phyloP scores from a whole-genome alignment of 1,140 invertebrate genomes.

The Ceratina japonica region DNA sequence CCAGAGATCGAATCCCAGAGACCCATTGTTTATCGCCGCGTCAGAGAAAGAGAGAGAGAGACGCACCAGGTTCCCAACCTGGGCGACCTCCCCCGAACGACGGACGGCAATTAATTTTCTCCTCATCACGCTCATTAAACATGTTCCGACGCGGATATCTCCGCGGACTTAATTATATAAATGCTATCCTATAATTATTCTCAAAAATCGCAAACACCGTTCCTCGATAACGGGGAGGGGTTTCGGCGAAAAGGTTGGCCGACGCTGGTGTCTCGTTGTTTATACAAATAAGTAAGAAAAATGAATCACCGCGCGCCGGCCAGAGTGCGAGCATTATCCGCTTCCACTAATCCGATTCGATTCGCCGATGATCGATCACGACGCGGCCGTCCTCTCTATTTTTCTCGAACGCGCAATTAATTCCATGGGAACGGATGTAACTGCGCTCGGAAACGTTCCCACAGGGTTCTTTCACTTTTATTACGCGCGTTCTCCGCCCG shows the following conservation, averaged over 20 bases:
- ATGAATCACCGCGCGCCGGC: background rate
- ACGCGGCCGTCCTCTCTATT: background rate
- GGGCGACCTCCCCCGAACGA: background rate
- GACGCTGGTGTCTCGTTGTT: too few relatives aligned
- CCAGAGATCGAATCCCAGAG: slow-evolving; percentile 1
- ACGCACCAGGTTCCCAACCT: background rate
- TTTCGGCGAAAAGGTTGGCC: too few relatives aligned
- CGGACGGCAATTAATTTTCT: background rate
- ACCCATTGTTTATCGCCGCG: slow-evolving; percentile 25
- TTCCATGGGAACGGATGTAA: background rate
- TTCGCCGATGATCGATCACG: slow-evolving; percentile 16
- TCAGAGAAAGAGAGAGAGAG: slow-evolving; percentile 9
- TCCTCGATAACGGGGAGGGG: too few relatives aligned
- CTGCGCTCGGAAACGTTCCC: background rate
- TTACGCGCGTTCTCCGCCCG: background rate
- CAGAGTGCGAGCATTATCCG: background rate
- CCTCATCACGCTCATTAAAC: too few relatives aligned
- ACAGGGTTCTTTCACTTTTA: background rate
- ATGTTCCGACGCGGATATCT: too few relatives aligned
- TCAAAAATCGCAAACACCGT: too few relatives aligned
- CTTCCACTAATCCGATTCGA: background rate
- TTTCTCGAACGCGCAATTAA: slow-evolving; percentile 11
- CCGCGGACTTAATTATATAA: too few relatives aligned
- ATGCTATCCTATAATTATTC: too few relatives aligned
- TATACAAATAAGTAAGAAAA: background rate